Percentiles rank a stretch among this genome's conserved stretches.
phyloP scores from a whole-genome alignment of 2,113 vertebrate genomes.

The Pipa parva region DNA sequence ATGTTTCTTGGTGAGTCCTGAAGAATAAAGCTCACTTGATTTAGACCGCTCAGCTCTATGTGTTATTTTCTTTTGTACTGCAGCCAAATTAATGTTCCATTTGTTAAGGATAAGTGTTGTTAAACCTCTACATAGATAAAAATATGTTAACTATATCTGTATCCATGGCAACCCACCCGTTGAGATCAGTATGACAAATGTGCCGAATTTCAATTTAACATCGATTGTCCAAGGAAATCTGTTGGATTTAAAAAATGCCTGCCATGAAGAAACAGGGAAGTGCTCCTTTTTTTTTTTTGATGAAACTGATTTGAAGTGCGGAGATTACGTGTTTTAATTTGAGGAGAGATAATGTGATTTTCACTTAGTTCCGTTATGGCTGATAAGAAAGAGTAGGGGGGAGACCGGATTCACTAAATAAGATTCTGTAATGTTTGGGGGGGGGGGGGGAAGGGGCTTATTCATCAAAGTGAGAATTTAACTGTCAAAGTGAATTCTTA shows the following conservation, averaged over 20 bases:
- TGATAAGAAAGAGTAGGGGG: slow-evolving; percentile 26
- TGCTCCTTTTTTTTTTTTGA: slow-evolving; percentile 26
- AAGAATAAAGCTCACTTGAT: not conserved
- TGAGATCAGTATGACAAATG: slow-evolving; percentile 35
- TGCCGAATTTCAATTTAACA: slow-evolving; percentile 30
- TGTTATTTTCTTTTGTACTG: slow-evolving; percentile 7
- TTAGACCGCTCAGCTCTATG: not conserved
- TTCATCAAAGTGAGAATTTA: too few relatives aligned
- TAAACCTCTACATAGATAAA: not conserved
- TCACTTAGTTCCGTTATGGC: slow-evolving; percentile 30
- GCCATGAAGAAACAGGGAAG: not conserved
- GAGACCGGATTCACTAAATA: slow-evolving; percentile 25
- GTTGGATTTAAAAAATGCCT: slow-evolving; percentile 6
- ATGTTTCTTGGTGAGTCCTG: not conserved
- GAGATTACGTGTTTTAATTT: slow-evolving; percentile 37
- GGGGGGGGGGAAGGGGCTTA: too few relatives aligned
- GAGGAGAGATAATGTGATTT: slow-evolving; percentile 20
- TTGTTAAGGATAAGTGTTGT: slow-evolving; percentile 29
- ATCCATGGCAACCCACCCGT: slow-evolving; percentile 27
- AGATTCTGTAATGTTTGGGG: slow-evolving; percentile 20
- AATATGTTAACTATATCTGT: slow-evolving; percentile 21
- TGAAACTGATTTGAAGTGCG: slow-evolving; percentile 34
- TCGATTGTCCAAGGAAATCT: slow-evolving; percentile 23
- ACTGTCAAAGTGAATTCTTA: too few relatives aligned
- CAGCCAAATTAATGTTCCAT: slow-evolving; percentile 22